Conservation (phyloP, 2,113 vertebrate genomes). For the Anthoscopus minutus region DNA sequence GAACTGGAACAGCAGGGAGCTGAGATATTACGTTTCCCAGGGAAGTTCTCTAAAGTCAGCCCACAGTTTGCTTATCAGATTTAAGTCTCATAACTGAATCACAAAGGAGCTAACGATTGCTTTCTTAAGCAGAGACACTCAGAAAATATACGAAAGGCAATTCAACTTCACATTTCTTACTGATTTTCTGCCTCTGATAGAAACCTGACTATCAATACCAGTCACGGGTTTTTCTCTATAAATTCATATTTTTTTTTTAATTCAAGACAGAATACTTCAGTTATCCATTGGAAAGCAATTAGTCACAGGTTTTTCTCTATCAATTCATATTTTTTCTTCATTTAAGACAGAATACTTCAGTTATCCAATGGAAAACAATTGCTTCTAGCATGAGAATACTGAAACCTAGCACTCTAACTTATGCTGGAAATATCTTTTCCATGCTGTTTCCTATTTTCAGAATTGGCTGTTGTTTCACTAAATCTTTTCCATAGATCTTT, state of each 20-base stretch:
- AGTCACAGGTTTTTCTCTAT: neutral
- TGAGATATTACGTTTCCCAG: neutral
- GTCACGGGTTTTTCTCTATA: neutral
- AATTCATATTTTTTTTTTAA: neutral
- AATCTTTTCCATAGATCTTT: neutral
- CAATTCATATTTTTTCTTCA: neutral
- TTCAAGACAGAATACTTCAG: neutral
- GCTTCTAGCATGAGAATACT: neutral
- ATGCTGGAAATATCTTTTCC: neutral
- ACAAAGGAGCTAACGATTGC: neutral
- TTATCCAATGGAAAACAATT: neutral
- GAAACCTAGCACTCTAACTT: neutral
- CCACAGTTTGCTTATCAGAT: conserved; percentile 9
- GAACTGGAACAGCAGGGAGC: conserved; percentile 31
- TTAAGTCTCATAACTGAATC: neutral
- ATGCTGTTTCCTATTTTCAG: neutral
- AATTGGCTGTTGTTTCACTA: neutral
- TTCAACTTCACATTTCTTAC: neutral
- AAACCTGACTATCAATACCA: neutral
- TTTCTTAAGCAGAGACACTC: neutral
- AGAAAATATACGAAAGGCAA: neutral
- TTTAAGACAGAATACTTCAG: neutral
- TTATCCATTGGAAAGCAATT: neutral
- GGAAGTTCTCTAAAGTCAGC: neutral
- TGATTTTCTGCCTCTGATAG: neutral